These are phyloP conservation scores for Microtus richardsoni DNA, from an alignment of 2,113 vertebrate genomes.

Conservation along the genomic window DNA sequence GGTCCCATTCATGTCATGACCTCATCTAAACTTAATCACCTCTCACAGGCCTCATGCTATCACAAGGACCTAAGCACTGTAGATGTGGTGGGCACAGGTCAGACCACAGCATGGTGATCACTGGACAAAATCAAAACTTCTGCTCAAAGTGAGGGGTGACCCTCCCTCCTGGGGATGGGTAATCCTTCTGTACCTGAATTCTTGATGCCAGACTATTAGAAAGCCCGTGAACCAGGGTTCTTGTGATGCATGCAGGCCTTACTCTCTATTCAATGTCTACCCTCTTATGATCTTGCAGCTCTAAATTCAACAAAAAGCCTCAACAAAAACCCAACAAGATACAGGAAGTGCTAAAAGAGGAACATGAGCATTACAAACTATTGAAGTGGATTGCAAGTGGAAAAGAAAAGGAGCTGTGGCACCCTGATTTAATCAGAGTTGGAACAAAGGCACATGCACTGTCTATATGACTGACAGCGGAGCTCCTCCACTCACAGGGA, in stretches of 20 bases:
- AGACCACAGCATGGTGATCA: not conserved
- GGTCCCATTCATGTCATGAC: not conserved
- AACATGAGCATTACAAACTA: constrained; percentile 7
- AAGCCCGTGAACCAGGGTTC: not conserved
- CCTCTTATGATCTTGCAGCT: not conserved
- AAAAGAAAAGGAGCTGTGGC: not conserved
- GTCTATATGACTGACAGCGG: not conserved
- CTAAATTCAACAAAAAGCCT: not conserved
- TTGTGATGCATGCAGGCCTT: not conserved
- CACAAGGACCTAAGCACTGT: not conserved
- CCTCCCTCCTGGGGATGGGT: not conserved
- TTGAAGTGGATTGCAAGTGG: not conserved
- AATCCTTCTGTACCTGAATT: not conserved
- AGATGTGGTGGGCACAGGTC: not conserved
- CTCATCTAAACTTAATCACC: not conserved
- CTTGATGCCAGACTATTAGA: not conserved
- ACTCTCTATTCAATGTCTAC: not conserved
- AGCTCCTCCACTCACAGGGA: not conserved
- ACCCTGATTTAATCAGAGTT: not conserved
- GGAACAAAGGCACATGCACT: not conserved
- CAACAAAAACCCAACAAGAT: not conserved
- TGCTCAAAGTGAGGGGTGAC: not conserved
- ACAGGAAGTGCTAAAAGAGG: not conserved
- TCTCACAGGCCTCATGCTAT: not conserved
- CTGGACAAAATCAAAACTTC: constrained; percentile 9